Evolutionary conservation across 2,113 vertebrate genomes (phyloP).

Genomic region (Hypocryptadius cinnamomeus): DNA sequence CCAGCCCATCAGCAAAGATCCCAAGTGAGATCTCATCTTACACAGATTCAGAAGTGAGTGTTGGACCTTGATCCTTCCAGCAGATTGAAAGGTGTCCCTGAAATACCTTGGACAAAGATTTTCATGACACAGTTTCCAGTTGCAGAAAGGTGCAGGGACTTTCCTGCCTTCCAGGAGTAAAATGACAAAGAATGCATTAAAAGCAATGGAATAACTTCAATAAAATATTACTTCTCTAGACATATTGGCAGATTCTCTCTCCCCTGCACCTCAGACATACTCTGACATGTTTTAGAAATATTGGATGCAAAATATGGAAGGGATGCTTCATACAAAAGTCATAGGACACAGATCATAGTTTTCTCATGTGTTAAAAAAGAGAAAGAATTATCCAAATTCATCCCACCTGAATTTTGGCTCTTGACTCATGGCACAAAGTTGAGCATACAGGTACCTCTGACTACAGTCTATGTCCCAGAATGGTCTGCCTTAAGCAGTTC

Average conservation of each 20-base stretch:
- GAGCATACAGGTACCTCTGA: neutral
- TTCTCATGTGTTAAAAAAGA: neutral
- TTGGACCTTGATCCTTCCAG: neutral
- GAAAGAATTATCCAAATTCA: neutral
- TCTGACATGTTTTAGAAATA: neutral
- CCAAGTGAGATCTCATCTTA: neutral
- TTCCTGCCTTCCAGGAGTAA: neutral
- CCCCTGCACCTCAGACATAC: neutral
- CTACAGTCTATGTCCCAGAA: neutral
- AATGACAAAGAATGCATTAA: neutral
- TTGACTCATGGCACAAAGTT: neutral
- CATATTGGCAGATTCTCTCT: neutral
- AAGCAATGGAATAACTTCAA: neutral
- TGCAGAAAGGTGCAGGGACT: neutral
- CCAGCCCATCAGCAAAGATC: neutral
- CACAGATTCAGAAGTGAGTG: neutral
- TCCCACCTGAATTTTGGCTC: neutral
- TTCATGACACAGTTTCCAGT: neutral
- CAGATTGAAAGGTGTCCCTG: neutral
- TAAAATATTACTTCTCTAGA: neutral
- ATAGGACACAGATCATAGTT: accelerated
- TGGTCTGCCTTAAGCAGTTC: neutral
- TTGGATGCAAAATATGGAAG: neutral
- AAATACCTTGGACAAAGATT: neutral
- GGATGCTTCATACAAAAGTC: neutral